Base-by-base conservation (phyloP, 1,140 invertebrate species). In the Megathymus violae region DNA sequence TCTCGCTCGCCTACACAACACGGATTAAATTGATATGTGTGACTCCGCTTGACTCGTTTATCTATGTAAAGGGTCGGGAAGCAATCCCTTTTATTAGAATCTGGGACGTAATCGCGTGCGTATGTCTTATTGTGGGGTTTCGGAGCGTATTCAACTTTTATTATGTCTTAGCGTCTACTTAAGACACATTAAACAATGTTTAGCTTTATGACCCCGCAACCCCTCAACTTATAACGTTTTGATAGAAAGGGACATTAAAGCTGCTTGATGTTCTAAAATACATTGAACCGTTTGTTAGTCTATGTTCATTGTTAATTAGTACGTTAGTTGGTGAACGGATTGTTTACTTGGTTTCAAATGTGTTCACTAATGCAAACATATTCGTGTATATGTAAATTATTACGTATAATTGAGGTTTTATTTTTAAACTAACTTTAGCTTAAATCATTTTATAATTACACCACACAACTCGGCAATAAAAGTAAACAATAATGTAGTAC, bases 11-110 rank as follows among this genome's bases (percentile, higher is more conserved):
- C 69, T 79, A 77, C 82, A 72, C 67, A 65, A 66, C 67, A 70
- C 67, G 82, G 78, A 88, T 88, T 86, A 88, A 88, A 87, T 85
- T 89, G 82, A 88, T 85, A 82, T 80, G 81, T 82, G 81, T 75
- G 78, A 79, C 76, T 82, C 76, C 65, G 67, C 71, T 79, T 72
- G 65, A 76, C 78, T 81, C 75, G 78, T 85, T 88, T 85, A 79
- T 86, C 73, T 78, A 76, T 79, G 76, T 85, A 82, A 84, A 86
- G 78, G 78, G 77, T 84, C 82, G 80, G 64, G 67, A 72, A 81
- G 75, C 79, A 74, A 83, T 83, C 80, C 85, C 80, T 77, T 85
- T 83, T 85, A 82, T 84, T 84, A 84, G 64, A 75, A 78, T 62
- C 71, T 74, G 82, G 78, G 76, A 74, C 71, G 76, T 82, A 85